Base-by-base conservation (phyloP, 35 echinoderm and acorn worm genomes). In the Ophiothrix spiculata region DNA sequence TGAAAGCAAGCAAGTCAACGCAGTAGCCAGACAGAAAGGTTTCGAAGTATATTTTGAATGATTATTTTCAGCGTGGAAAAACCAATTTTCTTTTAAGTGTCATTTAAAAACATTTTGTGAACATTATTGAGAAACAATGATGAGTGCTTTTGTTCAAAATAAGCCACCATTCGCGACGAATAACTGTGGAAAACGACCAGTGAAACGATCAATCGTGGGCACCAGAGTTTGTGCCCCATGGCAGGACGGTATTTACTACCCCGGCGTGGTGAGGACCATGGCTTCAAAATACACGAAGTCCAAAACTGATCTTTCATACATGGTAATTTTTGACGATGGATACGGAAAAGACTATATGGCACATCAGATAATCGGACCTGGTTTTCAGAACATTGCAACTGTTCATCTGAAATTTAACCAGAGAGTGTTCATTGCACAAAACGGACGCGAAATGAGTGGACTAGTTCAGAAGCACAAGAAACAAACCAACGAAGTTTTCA, bases 331-430 rank as follows among this genome's bases (percentile, higher is more conserved):
- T 33, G 89, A 94, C 38, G 92, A 99, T 56, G 88, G 92, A 28
- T 91, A 91, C 80, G 33, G 42, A 21, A 90, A 76, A n/a, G 83
- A 83, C 13, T 94, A 54, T 16, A 81, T 36, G 32, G 89, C 91
- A 1, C 56, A 64, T 17, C 60, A 89, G 37, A 92, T 99, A 14
- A 60, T 99, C 34, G 96, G 91, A 25, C 87, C 86, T 4, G 84
- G 91, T 81, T 89, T 94, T 37, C 38, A 54, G 11, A 64, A 78
- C 23, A 83, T 94, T 11, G 35, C 46, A 1, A 77, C 80, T 14
- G 77, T 93, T 39, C 96, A 99, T 54, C 78, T 99, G 31, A 99
- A 99, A 85, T 99, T 99, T 38, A 94, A 94, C 79, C 96, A 99
- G 39, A 80, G 46, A n/a, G 96, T 99, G 12, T 94, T 64, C 56